Conservation (phyloP, 2,797 vertebrate species). For the Pseudotriccus pelzelni region DNA sequence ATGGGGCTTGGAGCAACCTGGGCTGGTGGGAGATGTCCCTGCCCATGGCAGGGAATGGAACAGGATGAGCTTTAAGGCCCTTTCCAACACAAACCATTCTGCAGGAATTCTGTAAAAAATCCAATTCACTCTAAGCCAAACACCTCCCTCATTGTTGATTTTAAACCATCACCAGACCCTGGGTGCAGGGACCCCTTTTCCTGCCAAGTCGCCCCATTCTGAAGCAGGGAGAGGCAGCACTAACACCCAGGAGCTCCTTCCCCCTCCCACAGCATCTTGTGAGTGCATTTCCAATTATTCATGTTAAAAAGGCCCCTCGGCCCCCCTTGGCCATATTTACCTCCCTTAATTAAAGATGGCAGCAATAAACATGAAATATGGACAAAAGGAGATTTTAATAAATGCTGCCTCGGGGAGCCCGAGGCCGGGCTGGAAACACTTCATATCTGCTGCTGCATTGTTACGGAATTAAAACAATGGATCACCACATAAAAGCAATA, state of each 20-base stretch:
- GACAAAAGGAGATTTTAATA: background rate
- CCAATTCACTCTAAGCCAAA: background rate
- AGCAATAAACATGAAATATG: conserved; percentile 42
- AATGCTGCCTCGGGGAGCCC: background rate
- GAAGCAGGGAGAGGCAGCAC: background rate
- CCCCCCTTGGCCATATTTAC: conserved; percentile 4
- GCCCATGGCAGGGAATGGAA: background rate
- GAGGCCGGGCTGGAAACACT: background rate
- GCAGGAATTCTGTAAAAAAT: background rate
- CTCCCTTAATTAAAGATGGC: conserved; percentile 63
- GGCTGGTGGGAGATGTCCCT: background rate
- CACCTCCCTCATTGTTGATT: background rate
- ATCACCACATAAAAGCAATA: background rate
- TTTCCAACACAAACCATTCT: background rate
- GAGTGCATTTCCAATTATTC: background rate
- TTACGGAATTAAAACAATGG: background rate
- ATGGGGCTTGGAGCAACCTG: fast-evolving
- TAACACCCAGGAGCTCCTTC: background rate
- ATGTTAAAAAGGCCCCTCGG: background rate
- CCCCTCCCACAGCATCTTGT: background rate
- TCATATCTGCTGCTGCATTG: background rate
- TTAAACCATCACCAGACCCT: background rate
- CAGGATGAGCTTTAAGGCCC: background rate
- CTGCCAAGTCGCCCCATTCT: background rate
- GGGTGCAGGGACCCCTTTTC: background rate